These are phyloP conservation scores for Mesochorus sp. DNA, from an alignment of 2,888 invertebrate species.

Conservation along the genomic window DNA sequence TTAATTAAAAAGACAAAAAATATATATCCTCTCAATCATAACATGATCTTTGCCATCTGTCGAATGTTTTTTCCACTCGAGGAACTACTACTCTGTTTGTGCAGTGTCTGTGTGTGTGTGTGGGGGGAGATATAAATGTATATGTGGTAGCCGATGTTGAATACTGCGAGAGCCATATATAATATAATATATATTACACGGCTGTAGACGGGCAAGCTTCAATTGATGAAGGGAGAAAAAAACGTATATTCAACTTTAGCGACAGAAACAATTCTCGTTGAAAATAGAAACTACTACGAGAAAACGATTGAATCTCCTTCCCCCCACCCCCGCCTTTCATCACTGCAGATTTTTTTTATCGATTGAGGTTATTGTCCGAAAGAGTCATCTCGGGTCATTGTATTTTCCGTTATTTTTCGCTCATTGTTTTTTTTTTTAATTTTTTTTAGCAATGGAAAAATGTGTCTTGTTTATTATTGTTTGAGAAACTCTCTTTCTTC, in stretches of 20 bases:
- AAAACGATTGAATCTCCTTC: too few species aligned
- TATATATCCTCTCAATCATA: conserved; percentile 72
- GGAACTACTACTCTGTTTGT: conserved; percentile 17
- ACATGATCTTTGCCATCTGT: conserved; percentile 79
- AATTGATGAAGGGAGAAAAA: conserved; percentile 1
- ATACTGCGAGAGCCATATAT: conserved; percentile 1
- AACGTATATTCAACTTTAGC: background rate
- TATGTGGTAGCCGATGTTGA: conserved; percentile 10
- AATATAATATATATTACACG: conserved; percentile 11
- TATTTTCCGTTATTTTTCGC: background rate
- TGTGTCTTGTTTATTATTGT: background rate
- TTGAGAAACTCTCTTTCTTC: background rate
- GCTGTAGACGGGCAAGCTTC: background rate
- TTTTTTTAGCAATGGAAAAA: conserved; percentile 6
- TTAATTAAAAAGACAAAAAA: conserved; percentile 13
- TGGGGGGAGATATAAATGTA: conserved; percentile 4
- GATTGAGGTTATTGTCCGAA: conserved; percentile 49
- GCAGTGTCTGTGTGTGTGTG: background rate
- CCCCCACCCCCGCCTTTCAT: too few species aligned
- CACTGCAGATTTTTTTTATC: too few species aligned
- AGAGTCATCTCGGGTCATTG: too few species aligned
- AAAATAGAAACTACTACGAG: conserved; percentile 11
- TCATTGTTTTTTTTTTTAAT: background rate
- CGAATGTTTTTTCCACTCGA: conserved; percentile 73
- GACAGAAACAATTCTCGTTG: conserved; percentile 1